Base-by-base conservation (phyloP, 2,113 vertebrate genomes). In the Pica pica region DNA sequence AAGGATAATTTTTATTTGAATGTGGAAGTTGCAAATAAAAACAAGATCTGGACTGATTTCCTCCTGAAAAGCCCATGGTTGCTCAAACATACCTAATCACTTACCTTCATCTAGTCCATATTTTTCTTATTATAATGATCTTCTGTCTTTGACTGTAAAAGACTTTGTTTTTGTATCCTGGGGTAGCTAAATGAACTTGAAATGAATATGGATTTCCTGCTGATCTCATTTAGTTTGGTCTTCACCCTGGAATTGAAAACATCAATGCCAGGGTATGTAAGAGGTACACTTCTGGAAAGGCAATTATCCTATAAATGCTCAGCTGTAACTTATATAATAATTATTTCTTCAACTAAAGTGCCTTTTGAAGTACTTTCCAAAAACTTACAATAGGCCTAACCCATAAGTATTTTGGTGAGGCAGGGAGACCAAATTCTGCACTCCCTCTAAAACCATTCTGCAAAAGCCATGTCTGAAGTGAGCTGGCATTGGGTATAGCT, bases 281-380 rank as follows among this genome's bases (percentile, higher is more conserved):
- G 93, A 95, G 93, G 90, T 96, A 87, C 78, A 87, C 63, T 97
- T 97, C 96, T 97, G 96, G 96, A 96, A 97, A 96, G 76, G 92
- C 79, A 93, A 96, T 97, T 97, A 97, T 88, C 81, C 93, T 95
- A 90, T 92, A 97, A 97, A 95, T 91, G 89, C 75, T 97, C 96
- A 94, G 95, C 96, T 94, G 89, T 95, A 97, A 95, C 93, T 96
- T 96, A 94, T 92, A 95, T 95, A 95, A 93, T 82, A 97, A 97
- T 97, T 96, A 92, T 95, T 93, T 95, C 92, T 97, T 97, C 92
- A 94, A 87, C 84, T 92, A 83, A 88, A 77, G 87, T 87, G 80
- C 89, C 71, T 94, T 97, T 97, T 97, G 97, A 97, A 95, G 94
- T 95, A 71, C 81, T 94, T 93, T 94, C 92, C 96, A 96, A 91